A percentile compares a stretch with the other conserved stretches of the same genome.
Conservation (phyloP, 2,797 vertebrate species). For the Remorina albescens region DNA sequence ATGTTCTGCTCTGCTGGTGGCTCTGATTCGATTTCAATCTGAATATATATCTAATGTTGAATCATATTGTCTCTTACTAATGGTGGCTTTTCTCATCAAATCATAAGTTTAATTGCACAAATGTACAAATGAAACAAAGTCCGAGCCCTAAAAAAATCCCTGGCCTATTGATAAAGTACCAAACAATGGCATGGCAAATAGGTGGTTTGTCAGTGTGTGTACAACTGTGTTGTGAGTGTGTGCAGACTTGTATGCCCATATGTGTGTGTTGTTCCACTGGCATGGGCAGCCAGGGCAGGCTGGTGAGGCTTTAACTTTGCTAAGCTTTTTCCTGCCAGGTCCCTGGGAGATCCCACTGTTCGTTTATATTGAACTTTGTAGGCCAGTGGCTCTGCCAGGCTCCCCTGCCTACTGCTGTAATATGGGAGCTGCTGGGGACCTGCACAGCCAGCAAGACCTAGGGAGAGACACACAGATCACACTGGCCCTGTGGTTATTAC, state of each 20-base stretch:
- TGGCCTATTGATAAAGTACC: not conserved
- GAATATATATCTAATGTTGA: not conserved
- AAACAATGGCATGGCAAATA: not conserved
- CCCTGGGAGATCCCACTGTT: slow-evolving; percentile 92
- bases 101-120: not conserved
- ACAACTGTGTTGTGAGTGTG: slow-evolving; percentile 35
- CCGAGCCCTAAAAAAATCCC: not conserved
- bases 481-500: slow-evolving; percentile 92
- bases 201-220: slow-evolving; percentile 23
- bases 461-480: slow-evolving; percentile 78
- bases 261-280: slow-evolving; percentile 80
- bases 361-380: slow-evolving; percentile 98
- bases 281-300: slow-evolving; percentile 87
- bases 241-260: slow-evolving; percentile 38
- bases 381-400: slow-evolving; percentile 89
- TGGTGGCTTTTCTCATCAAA: not conserved
- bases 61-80: not conserved
- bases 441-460: slow-evolving; percentile 88
- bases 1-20: not conserved
- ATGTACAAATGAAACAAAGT: not conserved
- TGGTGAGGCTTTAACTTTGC: slow-evolving; percentile 99
- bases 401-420: slow-evolving; percentile 95
- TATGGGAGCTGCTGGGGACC: slow-evolving; percentile 94
- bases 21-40: not conserved
- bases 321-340: slow-evolving; percentile 97